Evolutionary conservation across 2,888 invertebrate species (phyloP), one percentile per base, ranked within the genome.

Genomic region (Trissoscelio sp.): DNA sequence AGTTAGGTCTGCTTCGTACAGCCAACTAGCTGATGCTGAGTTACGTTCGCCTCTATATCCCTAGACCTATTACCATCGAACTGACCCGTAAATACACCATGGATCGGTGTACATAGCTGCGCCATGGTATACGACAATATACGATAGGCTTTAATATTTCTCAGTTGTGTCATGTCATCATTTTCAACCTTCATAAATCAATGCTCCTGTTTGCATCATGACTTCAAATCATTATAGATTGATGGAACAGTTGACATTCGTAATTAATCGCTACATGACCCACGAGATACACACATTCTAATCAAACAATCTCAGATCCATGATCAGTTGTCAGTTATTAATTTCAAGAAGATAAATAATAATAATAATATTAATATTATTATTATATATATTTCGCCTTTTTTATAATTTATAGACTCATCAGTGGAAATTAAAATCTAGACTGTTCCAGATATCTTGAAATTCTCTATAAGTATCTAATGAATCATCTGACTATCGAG

Each of bases 1-100:
- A 77, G 81, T 83, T 84, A 85, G 82, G 77, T 83, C 77, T 81
- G 84, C 79, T 84, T 69, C 79, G 85, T 84, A 82, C 83, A 81
- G 81, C 66, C 82, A 70, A 75, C 74, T 75, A 79, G 84, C 88
- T 91, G 91, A 91, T 91, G 90, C 90, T 91, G 90, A 91, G 89
- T 91, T 91, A 91, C 91, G 89, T 88, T 84, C 87, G 79, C 74
- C 70, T 85, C 88, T 91, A 89, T 90, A 91, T 90, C 91, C 90
- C 88, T 84, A 69, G 86, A 88, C 87, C 90, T 88, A 89, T 89
- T 89, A 87, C 88, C 85, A 83, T 82, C 85, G 46, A 75, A 70
- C 81, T 79, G 73, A 78, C 69, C 83, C 64, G 73, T 77, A 83
- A 81, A 80, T 83, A 77, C 79, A 81, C 83, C 72, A 77, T 67